Percentiles rank a stretch among this genome's conserved stretches.
Conservation (phyloP, 2,797 vertebrate species). For the Pseudomugil gertrudae region DNA sequence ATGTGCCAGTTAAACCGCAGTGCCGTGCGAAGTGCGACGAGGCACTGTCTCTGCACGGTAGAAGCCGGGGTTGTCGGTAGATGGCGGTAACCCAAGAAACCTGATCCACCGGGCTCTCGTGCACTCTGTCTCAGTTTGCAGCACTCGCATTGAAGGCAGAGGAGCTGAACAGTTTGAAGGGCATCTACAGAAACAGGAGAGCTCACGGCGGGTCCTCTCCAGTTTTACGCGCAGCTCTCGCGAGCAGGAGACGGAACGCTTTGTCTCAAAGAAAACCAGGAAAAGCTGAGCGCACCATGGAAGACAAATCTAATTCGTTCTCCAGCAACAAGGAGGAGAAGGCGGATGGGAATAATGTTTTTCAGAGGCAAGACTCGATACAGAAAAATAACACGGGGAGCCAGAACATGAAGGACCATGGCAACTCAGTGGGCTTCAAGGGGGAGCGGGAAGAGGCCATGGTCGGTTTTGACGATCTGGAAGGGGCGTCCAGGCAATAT, state of each 20-base stretch:
- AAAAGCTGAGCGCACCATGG: constrained; percentile 81
- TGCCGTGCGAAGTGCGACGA: constrained; percentile 70
- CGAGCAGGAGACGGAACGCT: constrained; percentile 78
- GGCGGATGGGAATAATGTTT: constrained; percentile 88
- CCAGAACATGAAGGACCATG: constrained; percentile 90
- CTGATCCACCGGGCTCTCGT: constrained; percentile 79
- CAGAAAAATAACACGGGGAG: constrained; percentile 86
- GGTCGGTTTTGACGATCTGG: constrained; percentile 90
- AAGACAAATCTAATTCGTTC: constrained; percentile 91
- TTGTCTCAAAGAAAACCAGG: constrained; percentile 42
- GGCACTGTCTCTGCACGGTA: constrained; percentile 54
- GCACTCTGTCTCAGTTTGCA: constrained; percentile 82
- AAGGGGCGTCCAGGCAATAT: constrained; percentile 86
- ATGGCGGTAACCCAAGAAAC: constrained; percentile 86
- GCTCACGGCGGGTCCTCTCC: constrained; percentile 81
- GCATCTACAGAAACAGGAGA: constrained; percentile 81
- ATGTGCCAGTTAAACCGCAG: constrained; percentile 80
- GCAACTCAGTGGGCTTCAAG: constrained; percentile 94
- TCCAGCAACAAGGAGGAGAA: constrained; percentile 91
- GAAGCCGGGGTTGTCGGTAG: constrained; percentile 80
- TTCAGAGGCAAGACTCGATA: constrained; percentile 88
- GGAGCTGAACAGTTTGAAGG: constrained; percentile 85
- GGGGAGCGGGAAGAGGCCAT: constrained; percentile 90
- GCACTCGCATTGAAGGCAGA: constrained; percentile 83
- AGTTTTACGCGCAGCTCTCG: constrained; percentile 76